Evolutionary conservation across 2,888 invertebrate genomes (phyloP).

Genomic region (Drosophila recens): DNA sequence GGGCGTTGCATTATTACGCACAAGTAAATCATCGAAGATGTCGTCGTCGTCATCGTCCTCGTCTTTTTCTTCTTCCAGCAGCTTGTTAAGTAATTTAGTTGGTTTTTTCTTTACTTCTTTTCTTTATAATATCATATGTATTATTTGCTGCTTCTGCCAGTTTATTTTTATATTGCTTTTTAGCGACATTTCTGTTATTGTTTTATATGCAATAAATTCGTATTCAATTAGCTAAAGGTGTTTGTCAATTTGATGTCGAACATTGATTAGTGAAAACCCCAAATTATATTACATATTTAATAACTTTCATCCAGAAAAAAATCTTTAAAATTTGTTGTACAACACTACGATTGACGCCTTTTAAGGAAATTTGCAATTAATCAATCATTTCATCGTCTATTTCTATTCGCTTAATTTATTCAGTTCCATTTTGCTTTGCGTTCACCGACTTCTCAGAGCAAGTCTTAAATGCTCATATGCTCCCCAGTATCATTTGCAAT

Average conservation of each 20-base stretch:
- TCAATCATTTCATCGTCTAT: constrained; percentile 50
- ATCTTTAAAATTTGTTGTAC: not conserved
- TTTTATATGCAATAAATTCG: constrained; percentile 63
- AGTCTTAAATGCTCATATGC: constrained; percentile 24
- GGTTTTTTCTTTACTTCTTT: constrained; percentile 36
- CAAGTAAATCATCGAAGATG: constrained; percentile 73
- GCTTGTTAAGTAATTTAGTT: constrained; percentile 79
- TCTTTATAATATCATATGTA: constrained; percentile 35
- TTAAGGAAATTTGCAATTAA: constrained; percentile 54
- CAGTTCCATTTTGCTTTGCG: constrained; percentile 36
- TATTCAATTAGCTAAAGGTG: constrained; percentile 68
- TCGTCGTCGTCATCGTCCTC: constrained; percentile 24
- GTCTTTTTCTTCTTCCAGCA: constrained; percentile 6
- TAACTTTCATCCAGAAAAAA: not conserved
- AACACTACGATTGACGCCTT: constrained; percentile 25
- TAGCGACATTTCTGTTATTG: constrained; percentile 49
- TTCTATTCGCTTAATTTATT: constrained; percentile 46
- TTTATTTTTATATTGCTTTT: constrained; percentile 26
- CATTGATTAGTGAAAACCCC: not conserved
- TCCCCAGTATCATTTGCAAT: constrained; percentile 36
- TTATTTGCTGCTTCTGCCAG: constrained; percentile 26
- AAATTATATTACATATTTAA: constrained; percentile 7
- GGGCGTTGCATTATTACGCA: constrained; percentile 80
- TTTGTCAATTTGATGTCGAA: constrained; percentile 42
- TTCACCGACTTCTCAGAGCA: constrained; percentile 30